These are phyloP conservation scores for Chrysina gloriosa DNA, from an alignment of 2,888 invertebrate genomes.

Conservation along the genomic window DNA sequence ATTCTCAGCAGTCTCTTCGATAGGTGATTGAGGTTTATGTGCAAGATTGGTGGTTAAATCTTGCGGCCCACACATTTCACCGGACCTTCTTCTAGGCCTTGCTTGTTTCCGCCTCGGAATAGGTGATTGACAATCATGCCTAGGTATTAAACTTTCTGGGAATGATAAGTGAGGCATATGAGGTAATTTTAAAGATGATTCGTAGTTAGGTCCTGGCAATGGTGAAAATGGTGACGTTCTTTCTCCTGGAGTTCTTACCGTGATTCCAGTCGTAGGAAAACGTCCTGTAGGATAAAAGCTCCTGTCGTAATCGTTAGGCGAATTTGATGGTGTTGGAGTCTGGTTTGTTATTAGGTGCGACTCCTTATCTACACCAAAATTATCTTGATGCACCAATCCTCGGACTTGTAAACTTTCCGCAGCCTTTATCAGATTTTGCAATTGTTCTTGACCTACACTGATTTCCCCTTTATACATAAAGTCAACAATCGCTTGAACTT, in stretches of 20 bases:
- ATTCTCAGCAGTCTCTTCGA: slow-evolving; percentile 68
- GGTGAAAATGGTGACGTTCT: slow-evolving; percentile 61
- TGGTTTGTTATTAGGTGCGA: slow-evolving; percentile 58
- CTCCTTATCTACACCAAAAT: slow-evolving; percentile 61
- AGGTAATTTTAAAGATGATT: slow-evolving; percentile 64
- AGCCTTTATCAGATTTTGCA: slow-evolving; percentile 85
- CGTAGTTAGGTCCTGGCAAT: slow-evolving; percentile 64
- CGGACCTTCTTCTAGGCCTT: slow-evolving; percentile 84
- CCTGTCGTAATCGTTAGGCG: slow-evolving; percentile 64
- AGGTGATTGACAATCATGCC: slow-evolving; percentile 77
- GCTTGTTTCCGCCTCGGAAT: slow-evolving; percentile 88
- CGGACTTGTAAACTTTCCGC: slow-evolving; percentile 89
- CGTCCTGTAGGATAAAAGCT: slow-evolving; percentile 57
- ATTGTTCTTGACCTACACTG: slow-evolving; percentile 86
- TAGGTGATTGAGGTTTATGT: slow-evolving; percentile 47
- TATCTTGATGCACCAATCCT: slow-evolving; percentile 74
- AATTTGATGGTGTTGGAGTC: slow-evolving; percentile 64
- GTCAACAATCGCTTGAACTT: slow-evolving; percentile 89
- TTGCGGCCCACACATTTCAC: slow-evolving; percentile 75
- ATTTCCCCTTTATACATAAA: slow-evolving; percentile 96
- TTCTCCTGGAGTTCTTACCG: slow-evolving; percentile 52
- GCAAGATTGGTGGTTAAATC: slow-evolving; percentile 67
- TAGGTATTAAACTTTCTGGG: slow-evolving; percentile 61
- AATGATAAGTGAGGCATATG: slow-evolving; percentile 65
- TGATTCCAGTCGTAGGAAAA: slow-evolving; percentile 59